Evolutionary conservation across 2,113 vertebrate species (phyloP).

Genomic region (Carassius carassius): DNA sequence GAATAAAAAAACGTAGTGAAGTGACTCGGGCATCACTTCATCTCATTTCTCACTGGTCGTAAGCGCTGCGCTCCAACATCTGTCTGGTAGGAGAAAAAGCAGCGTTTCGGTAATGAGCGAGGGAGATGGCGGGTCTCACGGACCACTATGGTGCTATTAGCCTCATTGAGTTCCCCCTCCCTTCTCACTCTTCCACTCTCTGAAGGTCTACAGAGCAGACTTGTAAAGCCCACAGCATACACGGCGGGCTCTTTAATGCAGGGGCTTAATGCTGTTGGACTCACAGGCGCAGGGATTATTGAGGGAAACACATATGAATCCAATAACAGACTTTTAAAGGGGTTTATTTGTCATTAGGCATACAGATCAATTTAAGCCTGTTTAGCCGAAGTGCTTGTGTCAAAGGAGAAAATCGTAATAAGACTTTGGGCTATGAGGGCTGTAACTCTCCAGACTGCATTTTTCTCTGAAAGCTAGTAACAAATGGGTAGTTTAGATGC

Average conservation of each 20-base stretch:
- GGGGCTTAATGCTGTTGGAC: slow-evolving; percentile 53
- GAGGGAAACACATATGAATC: slow-evolving; percentile 56
- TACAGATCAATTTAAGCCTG: slow-evolving; percentile 31
- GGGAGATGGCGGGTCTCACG: slow-evolving; percentile 60
- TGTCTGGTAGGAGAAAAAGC: slow-evolving; percentile 55
- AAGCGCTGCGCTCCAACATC: slow-evolving; percentile 68
- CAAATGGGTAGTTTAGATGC: not conserved
- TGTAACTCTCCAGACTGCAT: not conserved
- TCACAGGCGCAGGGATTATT: slow-evolving; percentile 53
- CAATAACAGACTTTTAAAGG: slow-evolving; percentile 54
- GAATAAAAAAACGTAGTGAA: slow-evolving; percentile 57
- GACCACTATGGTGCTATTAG: slow-evolving; percentile 64
- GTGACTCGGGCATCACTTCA: slow-evolving; percentile 63
- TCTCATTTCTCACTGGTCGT: slow-evolving; percentile 58
- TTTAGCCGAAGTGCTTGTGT: slow-evolving; percentile 34
- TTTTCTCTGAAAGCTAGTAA: not conserved
- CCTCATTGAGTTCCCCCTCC: slow-evolving; percentile 45
- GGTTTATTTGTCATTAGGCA: slow-evolving; percentile 15
- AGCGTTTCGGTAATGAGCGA: slow-evolving; percentile 66
- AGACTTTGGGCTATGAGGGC: slow-evolving; percentile 1
- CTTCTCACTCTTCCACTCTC: slow-evolving; percentile 29
- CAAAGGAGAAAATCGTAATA: slow-evolving; percentile 21
- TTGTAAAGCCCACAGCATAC: slow-evolving; percentile 49
- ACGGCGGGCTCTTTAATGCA: slow-evolving; percentile 50
- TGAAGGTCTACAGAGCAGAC: slow-evolving; percentile 41